Base-by-base conservation (phyloP, 2,113 vertebrate species). In the Archilochus colubris region DNA sequence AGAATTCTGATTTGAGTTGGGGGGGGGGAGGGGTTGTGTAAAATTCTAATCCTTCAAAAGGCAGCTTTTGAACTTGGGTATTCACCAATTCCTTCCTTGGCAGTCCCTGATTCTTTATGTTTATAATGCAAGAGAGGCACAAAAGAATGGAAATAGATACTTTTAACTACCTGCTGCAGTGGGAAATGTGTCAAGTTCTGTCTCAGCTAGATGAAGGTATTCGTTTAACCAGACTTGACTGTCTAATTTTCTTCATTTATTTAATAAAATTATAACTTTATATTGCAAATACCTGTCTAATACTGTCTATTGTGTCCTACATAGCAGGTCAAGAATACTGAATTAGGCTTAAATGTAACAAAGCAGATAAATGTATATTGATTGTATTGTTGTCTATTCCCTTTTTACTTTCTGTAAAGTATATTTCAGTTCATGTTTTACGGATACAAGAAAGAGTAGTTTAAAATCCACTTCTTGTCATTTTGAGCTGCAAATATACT, bases 171-270 rank as follows among this genome's bases (percentile, higher is more conserved):
- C 87, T 93, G 90, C 85, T 95, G 40, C 83, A 58, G 78, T 82
- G 93, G 96, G 92, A 97, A 81, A 98, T 97, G 96, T 94, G 97
- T 92, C 92, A 92, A 73, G 80, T 94, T 91, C 76, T 88, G 80
- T 91, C 86, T 95, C 73, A 21, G 64, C 94, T 94, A 94, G 87
- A 97, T 76, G 59, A 96, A 98, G 97, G 97, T 98, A 98, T 66
- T 89, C 88, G 31, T 68, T 86, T 80, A 55, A 87, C 19, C 53
- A 19, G 78, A 72, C 54, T 57, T 24, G 74, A 48, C 44, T 88
- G 28, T 55, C 77, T 93, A 36, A 87, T 93, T 89, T 78, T 69
- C 36, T 82, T 87, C 8, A 77, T 55, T 88, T 93, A 85, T 91
- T 82, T 87, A 75, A 83, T 89, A 67, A 82, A 82, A 2, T 25